Evolutionary conservation across 1,140 invertebrate genomes (phyloP), one percentile per base, ranked within the genome.

Genomic region (Drosophila pectinifera): DNA sequence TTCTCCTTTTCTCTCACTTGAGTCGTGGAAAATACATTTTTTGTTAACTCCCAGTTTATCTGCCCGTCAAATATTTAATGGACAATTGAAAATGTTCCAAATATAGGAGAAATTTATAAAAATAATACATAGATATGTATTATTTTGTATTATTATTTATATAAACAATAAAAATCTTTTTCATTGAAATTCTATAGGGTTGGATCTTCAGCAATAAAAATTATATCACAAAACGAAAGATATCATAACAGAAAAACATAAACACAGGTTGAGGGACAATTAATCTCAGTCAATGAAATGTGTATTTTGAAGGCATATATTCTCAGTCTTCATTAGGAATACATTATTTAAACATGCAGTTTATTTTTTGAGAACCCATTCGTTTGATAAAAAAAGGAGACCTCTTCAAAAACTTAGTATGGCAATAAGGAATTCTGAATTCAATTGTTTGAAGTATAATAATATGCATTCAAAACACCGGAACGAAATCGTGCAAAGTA

Each of bases 401-500:
- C 48, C 31, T 34, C 11, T 38, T 38, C 14, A 38, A 38, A n/a
- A 38, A 14, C 36, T 11, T 34, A 11, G 11, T 22, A 10, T 31
- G 28, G 28, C 28, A 31, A 31, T 31, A 31, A 10, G 14, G 2
- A 38, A 38, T n/a, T 38, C 36, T 38, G 36, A 38, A 38, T 38
- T 38, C 36, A 6, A 38, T 38, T 38, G 5, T 5, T 11, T n/a
- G 14, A n/a, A 38, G 13, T 38, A 5, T n/a, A 38, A 38, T 14
- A 13, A n/a, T 24, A 16, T 16, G 16, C 13, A 36, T 24, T 54
- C 53, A n/a, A 18, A 24, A 38, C 18, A 24, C 11, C 22, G 13
- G 24, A 26, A 5, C 34, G 8, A 36, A 61, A 38, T 31, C 24
- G 34, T 22, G 53, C 36, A 58, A 41, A 39, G 51, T 58, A 39